These are phyloP conservation scores for Hemicentrotus pulcherrimus DNA, from an alignment of 35 echinoderm and acorn worm genomes.

Conservation along the genomic window DNA sequence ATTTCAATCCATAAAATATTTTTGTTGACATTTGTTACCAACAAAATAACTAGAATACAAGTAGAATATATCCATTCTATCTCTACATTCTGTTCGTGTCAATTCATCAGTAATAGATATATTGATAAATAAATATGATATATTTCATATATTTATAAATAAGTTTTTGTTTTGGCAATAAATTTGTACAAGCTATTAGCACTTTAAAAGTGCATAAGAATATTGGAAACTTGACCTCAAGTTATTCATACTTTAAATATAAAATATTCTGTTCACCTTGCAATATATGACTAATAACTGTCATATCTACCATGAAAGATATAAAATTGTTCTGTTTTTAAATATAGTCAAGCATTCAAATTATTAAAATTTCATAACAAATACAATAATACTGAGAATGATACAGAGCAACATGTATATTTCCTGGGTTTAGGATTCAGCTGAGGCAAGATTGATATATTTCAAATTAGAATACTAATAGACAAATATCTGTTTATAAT, in stretches of 20 bases:
- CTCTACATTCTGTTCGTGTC: too few species aligned
- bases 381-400: neutral
- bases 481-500: neutral
- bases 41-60: too few species aligned
- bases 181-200: neutral
- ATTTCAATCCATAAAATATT: neutral
- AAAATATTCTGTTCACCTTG: neutral
- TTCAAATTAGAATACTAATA: neutral
- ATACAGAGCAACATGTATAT: neutral
- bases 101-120: neutral
- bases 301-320: neutral
- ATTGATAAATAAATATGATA: neutral
- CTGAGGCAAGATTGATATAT: neutral
- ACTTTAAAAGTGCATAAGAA: neutral
- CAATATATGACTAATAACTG: neutral
- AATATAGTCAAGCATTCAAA: neutral
- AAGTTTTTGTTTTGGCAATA: neutral
- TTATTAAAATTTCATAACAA: neutral
- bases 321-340: neutral
- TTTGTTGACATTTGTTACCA: too few species aligned
- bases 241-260: neutral
- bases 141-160: neutral
- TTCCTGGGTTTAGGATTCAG: neutral
- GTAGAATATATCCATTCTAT: too few species aligned
- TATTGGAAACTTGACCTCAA: neutral